phyloP scores from a whole-genome alignment of 2,797 vertebrate species.

The Neosilurus mollespiculum region DNA sequence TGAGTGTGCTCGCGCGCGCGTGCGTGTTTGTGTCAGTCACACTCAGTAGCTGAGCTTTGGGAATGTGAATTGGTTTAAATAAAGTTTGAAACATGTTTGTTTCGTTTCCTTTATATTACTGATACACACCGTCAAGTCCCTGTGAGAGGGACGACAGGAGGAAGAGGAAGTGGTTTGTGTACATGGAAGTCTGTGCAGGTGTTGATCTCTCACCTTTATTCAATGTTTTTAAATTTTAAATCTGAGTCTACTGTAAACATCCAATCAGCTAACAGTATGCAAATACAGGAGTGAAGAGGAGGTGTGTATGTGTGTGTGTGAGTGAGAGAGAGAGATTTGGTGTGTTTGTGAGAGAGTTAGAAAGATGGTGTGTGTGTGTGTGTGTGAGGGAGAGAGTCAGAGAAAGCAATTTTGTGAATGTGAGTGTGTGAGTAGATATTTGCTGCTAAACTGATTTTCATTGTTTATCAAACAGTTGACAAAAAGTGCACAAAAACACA shows the following conservation, averaged over 20 bases:
- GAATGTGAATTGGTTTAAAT: constrained; percentile 54
- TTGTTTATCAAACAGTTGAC: too few relatives aligned
- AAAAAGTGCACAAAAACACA: too few relatives aligned
- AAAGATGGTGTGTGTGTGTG: too few relatives aligned
- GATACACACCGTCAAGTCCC: too few relatives aligned
- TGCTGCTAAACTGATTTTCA: too few relatives aligned
- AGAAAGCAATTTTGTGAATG: too few relatives aligned
- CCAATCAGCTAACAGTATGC: background rate
- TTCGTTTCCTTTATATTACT: background rate
- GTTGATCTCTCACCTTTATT: background rate
- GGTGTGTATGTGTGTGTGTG: too few relatives aligned
- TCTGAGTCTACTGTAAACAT: background rate
- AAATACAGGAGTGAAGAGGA: background rate
- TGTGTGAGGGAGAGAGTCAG: too few relatives aligned
- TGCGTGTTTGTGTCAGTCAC: background rate
- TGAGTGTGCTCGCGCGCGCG: background rate
- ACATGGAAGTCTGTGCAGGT: background rate
- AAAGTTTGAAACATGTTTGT: constrained; percentile 49
- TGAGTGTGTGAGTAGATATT: too few relatives aligned
- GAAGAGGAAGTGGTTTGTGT: background rate
- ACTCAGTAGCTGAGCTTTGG: constrained; percentile 44
- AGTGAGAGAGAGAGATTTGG: too few relatives aligned
- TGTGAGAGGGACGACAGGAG: too few relatives aligned
- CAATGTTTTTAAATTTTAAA: background rate
- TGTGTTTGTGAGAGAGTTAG: too few relatives aligned